Base-by-base conservation (phyloP, 2,113 vertebrate genomes). In the Corvus cornix region DNA sequence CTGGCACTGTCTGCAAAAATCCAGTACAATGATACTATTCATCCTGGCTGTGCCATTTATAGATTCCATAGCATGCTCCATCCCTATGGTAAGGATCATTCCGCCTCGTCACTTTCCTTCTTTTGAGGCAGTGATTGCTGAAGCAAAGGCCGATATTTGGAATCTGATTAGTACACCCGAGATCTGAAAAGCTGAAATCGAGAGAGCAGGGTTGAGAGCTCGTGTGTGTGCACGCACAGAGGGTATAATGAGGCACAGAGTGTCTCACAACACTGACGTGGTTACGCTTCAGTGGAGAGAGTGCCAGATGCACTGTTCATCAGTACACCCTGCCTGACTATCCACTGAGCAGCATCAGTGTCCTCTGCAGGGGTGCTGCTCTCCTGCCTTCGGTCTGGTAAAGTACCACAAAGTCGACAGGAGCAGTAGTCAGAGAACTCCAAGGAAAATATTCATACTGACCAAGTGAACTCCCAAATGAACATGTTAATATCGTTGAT, bases 71-170 rank as follows among this genome's bases (percentile, higher is more conserved):
- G 79, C 68, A 84, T 75, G 58, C 55, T 66, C 33, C 74, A 89
- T 95, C 89, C 73, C 93, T 91, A 94, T 90, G 90, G 92, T 97
- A 97, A 97, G 93, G 94, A 97, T 96, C 90, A 97, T 96, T 95
- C 96, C 84, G 81, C 96, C 91, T 95, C 39, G 28, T 46, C 92
- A 93, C 66, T 96, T 97, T 79, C 68, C 73, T 77, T 51, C 90
- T 91, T 96, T 96, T 97, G 94, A 95, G 90, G 68, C 84, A 90
- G 60, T 69, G 85, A 91, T 91, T 95, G 80, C 66, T 80, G 92
- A 94, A 97, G 95, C 95, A 95, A 93, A 97, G 93, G 87, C 64
- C 82, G 93, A 7, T 95, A 55, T 93, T 82, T 78, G 63, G 93
- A 84, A 93, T 93, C 84, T 81, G 93, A 88, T 94, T 91, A 93